Evolutionary conservation across 1,140 invertebrate genomes (phyloP), one percentile per base, ranked within the genome.

Genomic region (Drosophila teissieri): DNA sequence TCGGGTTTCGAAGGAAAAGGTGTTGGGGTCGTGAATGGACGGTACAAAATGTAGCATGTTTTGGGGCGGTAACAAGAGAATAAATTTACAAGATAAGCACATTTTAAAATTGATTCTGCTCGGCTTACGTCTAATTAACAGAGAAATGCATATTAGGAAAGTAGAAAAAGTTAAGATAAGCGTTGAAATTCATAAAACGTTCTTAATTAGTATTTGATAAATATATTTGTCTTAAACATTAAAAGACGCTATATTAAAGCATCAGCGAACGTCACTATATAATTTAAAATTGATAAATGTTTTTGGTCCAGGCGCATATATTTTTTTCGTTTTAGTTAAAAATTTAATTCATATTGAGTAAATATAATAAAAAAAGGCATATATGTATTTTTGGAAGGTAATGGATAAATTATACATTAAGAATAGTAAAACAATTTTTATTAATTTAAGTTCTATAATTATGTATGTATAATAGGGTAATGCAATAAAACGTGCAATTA

Each of bases 81-180:
- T 51, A 90, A 77, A 90, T 76, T 73, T 80, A 68, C 72, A 90
- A 80, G 69, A 90, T 90, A 63, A 79, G 81, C 73, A 86, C 78
- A 65, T 82, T 76, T 86, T 73, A 62, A 61, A 78, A 79, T 54
- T 17, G 46, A 58, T 24, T 57, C 44, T 45, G 22, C n/a, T 52
- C 36, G 67, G 62, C 77, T 84, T 84, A 73, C 14, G 24, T 37
- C 22, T 78, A 60, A 58, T 68, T 36, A 64, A 62, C 48, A 74
- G 53, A 81, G 63, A 73, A 84, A 84, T 81, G 67, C 70, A 67
- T 64, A 78, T 58, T 64, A 46, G 17, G 15, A 65, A 36, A 46
- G 48, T 77, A 81, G 67, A 84, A 80, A 85, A 14, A 17, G 52
- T 54, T 64, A 22, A 40, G 52, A 64, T 22, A 76, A 78, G 42